Evolutionary conservation across 2,888 invertebrate species (phyloP), one percentile per base, ranked within the genome.

Genomic region (Autographa gamma): DNA sequence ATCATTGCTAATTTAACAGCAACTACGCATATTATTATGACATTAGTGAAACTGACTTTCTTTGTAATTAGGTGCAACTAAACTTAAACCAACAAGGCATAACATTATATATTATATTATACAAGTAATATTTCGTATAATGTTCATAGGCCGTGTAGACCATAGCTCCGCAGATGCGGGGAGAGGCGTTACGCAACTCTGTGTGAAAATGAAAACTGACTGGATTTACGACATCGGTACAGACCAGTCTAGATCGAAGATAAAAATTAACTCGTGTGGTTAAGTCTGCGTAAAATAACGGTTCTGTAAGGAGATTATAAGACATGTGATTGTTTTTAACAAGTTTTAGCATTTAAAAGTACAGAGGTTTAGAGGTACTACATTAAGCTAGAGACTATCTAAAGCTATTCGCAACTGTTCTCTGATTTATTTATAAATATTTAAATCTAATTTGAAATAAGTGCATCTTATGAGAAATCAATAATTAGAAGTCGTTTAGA

Each of bases 131-230:
- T 56, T 16, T 43, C 14, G 7, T 71, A 65, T 25, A 59, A 63
- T 77, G 75, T 79, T 67, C 73, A 79, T 76, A 69, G 63, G 73
- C 76, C 68, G 69, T 76, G 58, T 76, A 79, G 68, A 63, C 38
- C n/a, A 25, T 68, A 43, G 60, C 48, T n/a, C 65, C 75, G 61
- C 71, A 72, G 69, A 80, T 68, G 38, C 63, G 25, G 38, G 63
- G 67, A 38, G 25, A 75, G 72, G 73, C 70, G 63, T 83, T 81
- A 83, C 63, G 83, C 76, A 82, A 82, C 66, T 74, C 81, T 80
- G 74, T 77, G 83, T 81, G 82, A 82, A 82, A 82, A 82, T 81
- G 82, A 80, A 82, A 83, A 82, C 83, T 48, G 62, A 66, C 62
- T 60, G 74, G 72, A 74, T 79, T 81, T 82, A 79, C 70, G 73